These are phyloP conservation scores for Acronicta alni DNA, from an alignment of 2,888 invertebrate genomes.

Conservation along the genomic window DNA sequence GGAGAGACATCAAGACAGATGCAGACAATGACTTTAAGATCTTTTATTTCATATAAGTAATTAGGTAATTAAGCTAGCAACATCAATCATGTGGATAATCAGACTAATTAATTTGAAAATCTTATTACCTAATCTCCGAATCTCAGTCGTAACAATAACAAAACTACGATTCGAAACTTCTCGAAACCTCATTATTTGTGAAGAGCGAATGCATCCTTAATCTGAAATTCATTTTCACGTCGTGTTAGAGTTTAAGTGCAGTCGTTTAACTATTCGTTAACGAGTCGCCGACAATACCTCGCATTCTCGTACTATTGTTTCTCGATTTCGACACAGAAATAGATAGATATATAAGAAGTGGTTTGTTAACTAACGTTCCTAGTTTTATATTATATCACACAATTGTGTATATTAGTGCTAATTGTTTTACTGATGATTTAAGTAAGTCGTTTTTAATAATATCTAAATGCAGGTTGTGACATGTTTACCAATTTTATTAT, in stretches of 20 bases:
- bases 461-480: too few relatives aligned
- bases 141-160: not conserved
- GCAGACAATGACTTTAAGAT: too few relatives aligned
- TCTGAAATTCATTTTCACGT: conserved; percentile 58
- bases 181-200: conserved; percentile 25
- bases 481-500: too few relatives aligned
- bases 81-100: too few relatives aligned
- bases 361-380: conserved; percentile 3
- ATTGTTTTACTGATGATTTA: too few relatives aligned
- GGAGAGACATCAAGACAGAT: too few relatives aligned
- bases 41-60: too few relatives aligned
- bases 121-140: not conserved
- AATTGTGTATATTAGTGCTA: too few relatives aligned
- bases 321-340: conserved; percentile 24
- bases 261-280: conserved; percentile 66
- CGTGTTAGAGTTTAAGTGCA: conserved; percentile 66
- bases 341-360: conserved; percentile 16
- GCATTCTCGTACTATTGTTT: conserved; percentile 22
- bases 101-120: not conserved
- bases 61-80: too few relatives aligned
- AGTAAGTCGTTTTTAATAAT: too few relatives aligned
- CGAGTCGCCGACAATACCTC: conserved; percentile 45
- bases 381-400: conserved; percentile 6
- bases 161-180: conserved; percentile 1
- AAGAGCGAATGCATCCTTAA: conserved; percentile 58